Conservation (phyloP, 2,888 invertebrate species). For the Drosophila kambysellisi region DNA sequence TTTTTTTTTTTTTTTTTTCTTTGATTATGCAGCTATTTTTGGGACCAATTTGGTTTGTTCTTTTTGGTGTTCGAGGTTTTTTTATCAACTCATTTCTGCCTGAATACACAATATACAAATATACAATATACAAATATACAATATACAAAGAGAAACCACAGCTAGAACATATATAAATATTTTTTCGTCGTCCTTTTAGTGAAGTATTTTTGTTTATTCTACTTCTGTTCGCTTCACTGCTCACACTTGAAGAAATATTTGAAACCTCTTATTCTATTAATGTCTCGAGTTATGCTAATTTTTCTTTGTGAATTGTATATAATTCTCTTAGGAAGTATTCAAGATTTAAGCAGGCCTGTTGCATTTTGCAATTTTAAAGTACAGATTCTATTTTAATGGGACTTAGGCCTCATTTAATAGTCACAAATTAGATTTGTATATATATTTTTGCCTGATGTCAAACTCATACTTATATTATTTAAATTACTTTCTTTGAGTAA, state of each 20-base stretch:
- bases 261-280: slow-evolving; percentile 26
- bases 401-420: background rate
- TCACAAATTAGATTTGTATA: background rate
- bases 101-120: slow-evolving; percentile 56
- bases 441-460: background rate
- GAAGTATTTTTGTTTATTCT: slow-evolving; percentile 29
- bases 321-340: background rate
- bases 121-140: slow-evolving; percentile 6
- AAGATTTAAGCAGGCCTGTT: background rate
- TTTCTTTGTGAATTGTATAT: slow-evolving; percentile 32
- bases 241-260: slow-evolving; percentile 15
- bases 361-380: background rate
- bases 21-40: slow-evolving; percentile 31
- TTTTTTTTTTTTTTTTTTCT: slow-evolving; percentile 37
- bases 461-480: background rate
- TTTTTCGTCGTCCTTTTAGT: slow-evolving; percentile 35
- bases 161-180: slow-evolving; percentile 32
- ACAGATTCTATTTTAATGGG: background rate
- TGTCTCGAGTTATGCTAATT: slow-evolving; percentile 61
- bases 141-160: slow-evolving; percentile 28
- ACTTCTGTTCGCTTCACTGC: slow-evolving; percentile 31
- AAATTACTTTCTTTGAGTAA: background rate
- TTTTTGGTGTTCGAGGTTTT: slow-evolving; percentile 25
- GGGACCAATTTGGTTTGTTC: slow-evolving; percentile 22
- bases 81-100: slow-evolving; percentile 65